Conservation (phyloP, 2,113 vertebrate species). For the Lucifuga dentata region DNA sequence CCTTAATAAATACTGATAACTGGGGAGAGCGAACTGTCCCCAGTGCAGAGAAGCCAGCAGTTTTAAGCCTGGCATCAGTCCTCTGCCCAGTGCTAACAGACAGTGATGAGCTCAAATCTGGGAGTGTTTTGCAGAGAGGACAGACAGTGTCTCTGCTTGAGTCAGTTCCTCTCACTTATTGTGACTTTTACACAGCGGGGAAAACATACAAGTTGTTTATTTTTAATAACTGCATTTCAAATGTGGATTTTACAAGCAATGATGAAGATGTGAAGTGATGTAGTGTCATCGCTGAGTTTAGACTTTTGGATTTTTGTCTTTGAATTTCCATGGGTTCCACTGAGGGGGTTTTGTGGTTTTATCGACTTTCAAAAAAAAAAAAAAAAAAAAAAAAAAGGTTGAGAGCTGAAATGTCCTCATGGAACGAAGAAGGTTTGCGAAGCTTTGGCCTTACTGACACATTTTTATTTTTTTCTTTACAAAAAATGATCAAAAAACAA, state of each 20-base stretch:
- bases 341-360: conserved; percentile 54
- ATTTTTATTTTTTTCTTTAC: conserved; percentile 56
- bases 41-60: conserved; percentile 38
- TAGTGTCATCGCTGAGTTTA: conserved; percentile 51
- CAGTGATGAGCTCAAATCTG: conserved; percentile 33
- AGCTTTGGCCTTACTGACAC: conserved; percentile 79
- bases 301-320: conserved; percentile 44
- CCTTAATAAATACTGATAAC: conserved; percentile 45
- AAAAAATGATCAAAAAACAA: conserved; percentile 50
- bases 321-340: conserved; percentile 53
- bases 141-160: conserved; percentile 28
- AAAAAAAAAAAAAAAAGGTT: conserved; percentile 19
- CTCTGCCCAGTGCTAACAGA: conserved; percentile 26
- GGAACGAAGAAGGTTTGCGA: conserved; percentile 57
- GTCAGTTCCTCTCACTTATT: conserved; percentile 65
- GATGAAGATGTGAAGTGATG: conserved; percentile 63
- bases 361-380: conserved; percentile 34
- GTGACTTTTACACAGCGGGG: conserved; percentile 54
- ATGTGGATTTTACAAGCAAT: conserved; percentile 70
- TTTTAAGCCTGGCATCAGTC: conserved; percentile 20
- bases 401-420: conserved; percentile 49
- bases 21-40: conserved; percentile 19
- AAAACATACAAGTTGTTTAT: conserved; percentile 41
- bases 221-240: conserved; percentile 64
- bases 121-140: conserved; percentile 51